phyloP scores from a whole-genome alignment of 2,113 vertebrate species.

The Ascaphus truei region DNA sequence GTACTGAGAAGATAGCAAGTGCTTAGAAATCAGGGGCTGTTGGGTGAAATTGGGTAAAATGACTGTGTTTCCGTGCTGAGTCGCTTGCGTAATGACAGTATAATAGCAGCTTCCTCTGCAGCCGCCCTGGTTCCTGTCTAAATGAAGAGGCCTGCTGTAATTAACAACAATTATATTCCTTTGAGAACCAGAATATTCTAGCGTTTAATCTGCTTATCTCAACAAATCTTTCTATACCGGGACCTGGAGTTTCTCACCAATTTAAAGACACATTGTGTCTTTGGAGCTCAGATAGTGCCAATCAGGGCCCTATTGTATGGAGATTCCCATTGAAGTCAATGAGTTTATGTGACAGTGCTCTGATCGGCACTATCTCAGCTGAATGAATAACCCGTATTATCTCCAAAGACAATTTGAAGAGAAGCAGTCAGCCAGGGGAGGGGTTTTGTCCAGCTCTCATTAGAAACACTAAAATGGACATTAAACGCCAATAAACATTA shows the following conservation, averaged over 20 bases:
- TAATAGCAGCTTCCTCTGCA: constrained; percentile 58
- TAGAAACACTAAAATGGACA: background rate
- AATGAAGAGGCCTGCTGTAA: constrained; percentile 57
- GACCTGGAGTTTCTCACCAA: no score
- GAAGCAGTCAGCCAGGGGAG: no score
- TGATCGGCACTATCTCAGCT: no score
- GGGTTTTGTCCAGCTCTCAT: background rate
- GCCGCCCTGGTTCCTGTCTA: constrained; percentile 45
- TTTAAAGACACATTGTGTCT: background rate
- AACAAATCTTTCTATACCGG: background rate
- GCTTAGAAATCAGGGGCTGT: constrained; percentile 33
- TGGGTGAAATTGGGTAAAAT: constrained; percentile 57
- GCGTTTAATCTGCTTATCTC: constrained; percentile 38
- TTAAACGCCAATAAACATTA: no score
- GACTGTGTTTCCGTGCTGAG: constrained; percentile 49
- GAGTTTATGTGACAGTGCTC: no score
- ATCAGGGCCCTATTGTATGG: no score
- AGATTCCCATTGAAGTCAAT: no score
- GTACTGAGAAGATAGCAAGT: background rate
- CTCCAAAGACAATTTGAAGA: no score
- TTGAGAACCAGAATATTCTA: constrained; percentile 48
- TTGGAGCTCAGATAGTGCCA: background rate
- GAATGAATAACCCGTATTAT: no score
- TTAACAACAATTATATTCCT: constrained; percentile 61
- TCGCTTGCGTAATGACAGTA: constrained; percentile 55